These are phyloP conservation scores for Puma concolor DNA, from an alignment of 2,113 vertebrate species.

Conservation along the genomic window DNA sequence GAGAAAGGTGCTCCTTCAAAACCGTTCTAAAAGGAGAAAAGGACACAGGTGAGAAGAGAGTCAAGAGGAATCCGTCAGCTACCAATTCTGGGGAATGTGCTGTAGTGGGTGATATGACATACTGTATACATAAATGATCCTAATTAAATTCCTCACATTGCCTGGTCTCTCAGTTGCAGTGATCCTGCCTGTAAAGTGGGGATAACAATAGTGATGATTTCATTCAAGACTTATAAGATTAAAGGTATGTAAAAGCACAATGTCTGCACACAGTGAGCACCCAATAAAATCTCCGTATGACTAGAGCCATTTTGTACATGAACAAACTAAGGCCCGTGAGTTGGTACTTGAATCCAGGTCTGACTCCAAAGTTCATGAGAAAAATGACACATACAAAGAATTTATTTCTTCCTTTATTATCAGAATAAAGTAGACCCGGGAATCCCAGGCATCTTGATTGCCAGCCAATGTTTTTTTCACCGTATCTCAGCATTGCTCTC, in stretches of 20 bases:
- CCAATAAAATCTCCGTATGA: background rate
- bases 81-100: background rate
- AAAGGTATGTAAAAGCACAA: background rate
- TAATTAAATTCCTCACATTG: background rate
- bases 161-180: background rate
- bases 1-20: background rate
- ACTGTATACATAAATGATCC: background rate
- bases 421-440: background rate
- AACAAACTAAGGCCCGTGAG: conserved; percentile 22
- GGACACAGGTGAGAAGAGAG: background rate
- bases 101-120: background rate
- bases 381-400: background rate
- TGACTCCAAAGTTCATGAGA: background rate
- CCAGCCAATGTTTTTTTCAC: background rate
- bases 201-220: background rate
- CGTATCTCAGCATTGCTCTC: background rate
- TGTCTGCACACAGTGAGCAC: no score
- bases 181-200: background rate
- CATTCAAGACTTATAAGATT: background rate
- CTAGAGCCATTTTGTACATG: background rate
- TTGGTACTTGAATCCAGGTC: background rate
- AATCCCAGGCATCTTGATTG: background rate
- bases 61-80: background rate
- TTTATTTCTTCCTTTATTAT: background rate
- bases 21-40: background rate